Evolutionary conservation across 1,140 invertebrate genomes (phyloP), one percentile per base, ranked within the genome.

Genomic region (Aphaenogaster ashmeadi): DNA sequence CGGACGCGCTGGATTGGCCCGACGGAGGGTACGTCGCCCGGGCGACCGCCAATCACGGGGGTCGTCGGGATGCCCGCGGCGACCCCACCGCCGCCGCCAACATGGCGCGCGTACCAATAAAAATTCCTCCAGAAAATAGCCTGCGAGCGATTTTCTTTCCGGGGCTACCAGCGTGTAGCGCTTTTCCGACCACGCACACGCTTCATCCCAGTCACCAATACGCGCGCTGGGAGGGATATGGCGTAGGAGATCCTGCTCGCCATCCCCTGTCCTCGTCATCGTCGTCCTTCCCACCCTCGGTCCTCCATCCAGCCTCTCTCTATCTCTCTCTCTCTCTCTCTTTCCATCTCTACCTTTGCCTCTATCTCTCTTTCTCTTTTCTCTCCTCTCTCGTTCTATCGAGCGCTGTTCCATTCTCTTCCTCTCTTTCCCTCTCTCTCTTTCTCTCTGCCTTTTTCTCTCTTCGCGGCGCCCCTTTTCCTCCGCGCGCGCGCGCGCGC

Each of bases 51-150:
- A 95, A 95, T 95, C 78, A 18, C 60, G 44, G 7, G 33, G 15
- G 7, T 36, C 8, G n/a, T n/a, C 38, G 21, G 50, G 38, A 86
- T 69, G 66, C 86, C 69, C 62, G 36, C 33, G 52, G 33, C 52
- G 67, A 81, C 80, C 79, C 84, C 89, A 72, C 86, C 78, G 66
- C 18, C 21, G 47, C 58, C 62, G 74, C 60, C 94, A 95, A 93
- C 87, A 95, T 95, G 94, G 94, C 93, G 93, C 66, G 92, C 87
- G 88, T 90, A 88, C 95, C 95, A 95, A 95, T 95, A 93, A 93
- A 95, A 95, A 95, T 95, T 94, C 93, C 93, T 93, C 92, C 89
- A 92, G 93, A 95, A 95, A 95, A 94, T 95, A 95, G 92, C 94
- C 93, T 93, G 93, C 94, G 91, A 94, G 94, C 93, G 93, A 94